Evolutionary conservation across 2,113 vertebrate genomes (phyloP), one percentile per base, ranked within the genome.

Genomic region (Sylvietta virens): DNA sequence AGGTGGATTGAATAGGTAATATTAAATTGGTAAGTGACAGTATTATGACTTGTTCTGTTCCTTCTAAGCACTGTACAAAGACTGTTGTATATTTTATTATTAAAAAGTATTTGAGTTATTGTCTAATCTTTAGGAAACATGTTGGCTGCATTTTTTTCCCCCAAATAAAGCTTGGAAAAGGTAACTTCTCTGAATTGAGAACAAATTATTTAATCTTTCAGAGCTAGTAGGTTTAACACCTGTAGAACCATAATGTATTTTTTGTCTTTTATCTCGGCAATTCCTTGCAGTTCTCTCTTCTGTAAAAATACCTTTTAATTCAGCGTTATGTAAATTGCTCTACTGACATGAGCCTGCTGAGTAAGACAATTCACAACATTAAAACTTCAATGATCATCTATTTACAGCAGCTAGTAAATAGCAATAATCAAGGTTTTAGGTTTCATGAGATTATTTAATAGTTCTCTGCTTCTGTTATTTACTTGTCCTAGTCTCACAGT

Each of bases 301-400:
- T 92, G n/a, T 79, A 94, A 94, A 93, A 97, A 81, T 88, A 92
- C 70, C 92, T 83, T 97, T 97, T 94, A 96, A 96, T 97, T 95
- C 82, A 92, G 62, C 69, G 21, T 96, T 96, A 94, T 96, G 95
- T 96, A 95, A 96, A 96, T 97, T 95, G 69, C 80, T 96, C 85
- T 95, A 31, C 90, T 97, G 95, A 89, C 71, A 94, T 50, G 47
- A 90, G 40, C 86, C 90, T 97, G 92, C 97, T 97, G 96, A 98
- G 92, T 97, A 97, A 97, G 97, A 95, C 67, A 77, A 56, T 96
- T 97, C 92, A 92, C 67, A 96, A 79, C 92, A 96, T 96, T 97
- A 96, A 90, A 97, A 96, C 76, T 83, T 95, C 67, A 80, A 81
- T 71, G 80, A 85, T 94, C 82, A 61, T 88, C 79, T 94, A 93